Evolutionary conservation across 2,888 invertebrate genomes (phyloP), one percentile per base, ranked within the genome.

Genomic region (Phyllotreta cruciferae): DNA sequence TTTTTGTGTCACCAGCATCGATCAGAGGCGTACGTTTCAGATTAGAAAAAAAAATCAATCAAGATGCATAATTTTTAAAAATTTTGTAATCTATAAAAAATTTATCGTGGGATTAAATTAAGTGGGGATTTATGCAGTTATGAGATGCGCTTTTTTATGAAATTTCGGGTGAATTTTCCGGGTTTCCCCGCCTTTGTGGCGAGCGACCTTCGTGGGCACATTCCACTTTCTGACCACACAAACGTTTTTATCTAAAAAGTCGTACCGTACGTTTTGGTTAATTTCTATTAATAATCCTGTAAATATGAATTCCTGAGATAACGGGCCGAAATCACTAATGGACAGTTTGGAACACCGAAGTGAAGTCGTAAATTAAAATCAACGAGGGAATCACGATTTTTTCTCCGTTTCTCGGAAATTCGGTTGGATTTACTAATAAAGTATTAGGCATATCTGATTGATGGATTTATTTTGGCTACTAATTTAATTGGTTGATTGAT

Each of bases 211-310:
- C 24, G 24, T 24, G 24, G 24, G 34, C 61, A 49, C 52, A 52
- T 62, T 62, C 62, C 62, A 53, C 55, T 62, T n/a, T 57, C 55
- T 63, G 67, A 56, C 67, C 65, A 67, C 67, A 67, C 65, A 63
- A 63, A 65, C 50, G 41, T 14, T 53, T 61, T 57, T 60, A 61
- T 64, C 61, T 34, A 24, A 5, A 36, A 6, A 49, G 38, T 35
- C 39, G 61, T 54, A 61, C 61, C 61, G 42, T 64, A 56, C 52
- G 52, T 60, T 56, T 64, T 56, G 14, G 38, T 56, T 64, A 57
- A 64, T 64, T 64, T 64, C 56, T 61, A 66, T 66, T 56, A 62
- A 63, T 66, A 66, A 61, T 63, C 56, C 45, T 66, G 66, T 66
- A 61, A 56, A 63, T 63, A 63, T 58, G 62, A 63, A 63, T 66